phyloP scores from a whole-genome alignment of 1,140 invertebrate species.

The Eumeta japonica region DNA sequence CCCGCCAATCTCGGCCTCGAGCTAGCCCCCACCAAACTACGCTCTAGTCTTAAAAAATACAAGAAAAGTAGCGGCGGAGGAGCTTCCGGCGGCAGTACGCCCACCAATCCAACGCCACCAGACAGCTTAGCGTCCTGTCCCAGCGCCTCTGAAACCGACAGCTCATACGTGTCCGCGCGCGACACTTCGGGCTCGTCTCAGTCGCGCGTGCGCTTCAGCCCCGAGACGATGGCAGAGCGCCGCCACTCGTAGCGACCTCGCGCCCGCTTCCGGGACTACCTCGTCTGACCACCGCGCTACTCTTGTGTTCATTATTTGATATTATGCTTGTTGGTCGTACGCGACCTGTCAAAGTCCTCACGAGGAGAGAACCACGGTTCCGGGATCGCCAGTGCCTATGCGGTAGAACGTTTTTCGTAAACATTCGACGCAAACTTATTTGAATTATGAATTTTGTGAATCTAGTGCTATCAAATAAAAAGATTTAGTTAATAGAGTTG shows the following conservation, averaged over 20 bases:
- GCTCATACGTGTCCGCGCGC: slow-evolving; percentile 79
- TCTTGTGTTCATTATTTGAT: too few species aligned
- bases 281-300: slow-evolving; percentile 32
- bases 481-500: too few species aligned
- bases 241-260: slow-evolving; percentile 52
- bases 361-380: neutral
- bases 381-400: too few species aligned
- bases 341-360: neutral
- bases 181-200: slow-evolving; percentile 67
- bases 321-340: too few species aligned
- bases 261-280: slow-evolving; percentile 51
- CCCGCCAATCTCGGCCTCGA: slow-evolving; percentile 70
- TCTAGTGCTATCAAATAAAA: too few species aligned
- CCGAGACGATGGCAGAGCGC: slow-evolving; percentile 61
- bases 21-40: slow-evolving; percentile 62
- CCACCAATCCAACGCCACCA: slow-evolving; percentile 81
- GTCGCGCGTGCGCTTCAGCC: slow-evolving; percentile 78
- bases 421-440: too few species aligned
- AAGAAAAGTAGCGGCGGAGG: slow-evolving; percentile 54
- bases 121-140: slow-evolving; percentile 79
- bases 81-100: slow-evolving; percentile 69
- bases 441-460: too few species aligned
- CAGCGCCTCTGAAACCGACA: slow-evolving; percentile 77
- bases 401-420: too few species aligned
- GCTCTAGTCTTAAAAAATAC: slow-evolving; percentile 74